These are phyloP conservation scores for Prionailurus bengalensis DNA, from an alignment of 2,113 vertebrate genomes.

Conservation along the genomic window DNA sequence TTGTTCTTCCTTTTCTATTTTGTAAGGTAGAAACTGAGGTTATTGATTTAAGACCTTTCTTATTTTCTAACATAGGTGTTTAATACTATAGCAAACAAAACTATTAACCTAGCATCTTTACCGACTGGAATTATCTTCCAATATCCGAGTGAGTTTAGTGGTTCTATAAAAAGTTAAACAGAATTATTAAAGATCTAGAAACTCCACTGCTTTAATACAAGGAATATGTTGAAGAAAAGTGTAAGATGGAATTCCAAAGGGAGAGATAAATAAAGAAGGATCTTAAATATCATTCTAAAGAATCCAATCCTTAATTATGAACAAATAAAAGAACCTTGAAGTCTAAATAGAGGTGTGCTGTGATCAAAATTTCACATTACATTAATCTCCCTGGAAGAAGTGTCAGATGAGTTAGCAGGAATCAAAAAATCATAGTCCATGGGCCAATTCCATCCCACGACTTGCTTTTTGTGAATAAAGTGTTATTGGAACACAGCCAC, in stretches of 20 bases:
- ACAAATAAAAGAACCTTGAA: not conserved
- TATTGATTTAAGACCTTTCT: not conserved
- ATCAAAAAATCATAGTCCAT: not conserved
- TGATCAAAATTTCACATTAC: not conserved
- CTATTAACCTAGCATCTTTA: not conserved
- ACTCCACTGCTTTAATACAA: not conserved
- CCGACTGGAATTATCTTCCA: not conserved
- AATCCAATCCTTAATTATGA: not conserved
- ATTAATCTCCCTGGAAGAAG: not conserved
- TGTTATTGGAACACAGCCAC: not conserved
- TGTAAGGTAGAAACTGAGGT: not conserved
- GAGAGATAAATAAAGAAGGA: not conserved
- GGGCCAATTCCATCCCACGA: not conserved
- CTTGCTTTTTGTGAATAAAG: not conserved
- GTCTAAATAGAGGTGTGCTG: not conserved
- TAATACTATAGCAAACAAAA: not conserved
- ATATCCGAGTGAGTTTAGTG: not conserved
- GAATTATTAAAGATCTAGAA: not conserved
- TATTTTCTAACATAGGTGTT: not conserved
- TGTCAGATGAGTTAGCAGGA: not conserved
- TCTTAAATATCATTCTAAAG: not conserved
- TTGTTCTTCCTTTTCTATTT: not conserved
- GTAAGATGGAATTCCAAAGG: not conserved
- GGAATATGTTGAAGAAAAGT: not conserved
- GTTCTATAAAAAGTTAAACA: not conserved